Conservation (phyloP, 2,797 vertebrate species). For the Hybognathus amarus region DNA sequence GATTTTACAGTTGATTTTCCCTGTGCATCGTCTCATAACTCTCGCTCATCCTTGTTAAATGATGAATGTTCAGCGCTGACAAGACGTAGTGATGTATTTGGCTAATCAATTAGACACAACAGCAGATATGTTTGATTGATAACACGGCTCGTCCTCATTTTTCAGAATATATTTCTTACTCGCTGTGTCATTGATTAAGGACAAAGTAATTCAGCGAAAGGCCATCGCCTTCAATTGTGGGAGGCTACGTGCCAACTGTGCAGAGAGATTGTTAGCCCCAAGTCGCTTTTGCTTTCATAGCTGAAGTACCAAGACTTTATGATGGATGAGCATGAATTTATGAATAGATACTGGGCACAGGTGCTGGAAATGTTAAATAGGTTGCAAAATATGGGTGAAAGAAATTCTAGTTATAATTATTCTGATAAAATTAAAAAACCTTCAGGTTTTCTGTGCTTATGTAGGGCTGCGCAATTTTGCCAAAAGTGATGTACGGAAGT, state of each 20-base stretch:
- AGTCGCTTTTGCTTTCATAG: slow-evolving; percentile 62
- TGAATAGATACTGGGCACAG: slow-evolving; percentile 25
- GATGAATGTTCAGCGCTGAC: slow-evolving; percentile 62
- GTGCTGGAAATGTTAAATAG: neutral
- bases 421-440: neutral
- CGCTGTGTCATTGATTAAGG: slow-evolving; percentile 74
- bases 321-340: slow-evolving; percentile 56
- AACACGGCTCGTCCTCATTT: slow-evolving; percentile 51
- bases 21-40: slow-evolving; percentile 57
- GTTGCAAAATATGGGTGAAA: neutral
- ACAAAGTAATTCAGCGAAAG: slow-evolving; percentile 71
- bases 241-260: slow-evolving; percentile 57
- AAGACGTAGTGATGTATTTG: slow-evolving; percentile 65
- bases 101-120: slow-evolving; percentile 64
- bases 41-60: slow-evolving; percentile 46
- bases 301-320: slow-evolving; percentile 8
- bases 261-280: slow-evolving; percentile 69
- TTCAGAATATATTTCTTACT: slow-evolving; percentile 65
- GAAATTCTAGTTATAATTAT: neutral
- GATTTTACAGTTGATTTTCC: slow-evolving; percentile 34
- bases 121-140: slow-evolving; percentile 67
- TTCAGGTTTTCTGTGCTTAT: neutral
- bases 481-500: neutral
- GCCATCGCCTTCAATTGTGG: slow-evolving; percentile 65
- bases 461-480: neutral